Evolutionary conservation across 2,113 vertebrate genomes (phyloP).

Genomic region (Rattus norvegicus): GRCr8 NC_086019.1:31829001-31829500

Average conservation of each 20-base stretch:
- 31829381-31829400: too few species aligned
- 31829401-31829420: too few species aligned
- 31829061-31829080: not conserved
- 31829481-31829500: too few species aligned
- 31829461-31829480: too few species aligned
- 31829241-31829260: not conserved
- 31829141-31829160: too few species aligned
- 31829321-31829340: too few species aligned
- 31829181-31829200: conserved; percentile 23
- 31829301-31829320: not conserved
- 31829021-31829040: not conserved
- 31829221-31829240: not conserved
- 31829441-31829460: too few species aligned
- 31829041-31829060: not conserved
- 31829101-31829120: not conserved
- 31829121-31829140: not conserved
- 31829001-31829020: too few species aligned
- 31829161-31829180: not conserved
- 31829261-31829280: not conserved
- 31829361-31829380: too few species aligned
- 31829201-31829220: not conserved
- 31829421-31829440: too few species aligned
- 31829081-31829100: not conserved
- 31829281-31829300: not conserved
- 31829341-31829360: not conserved